Evolutionary conservation across 2,888 invertebrate species (phyloP).

Genomic region (Formica aserva): DNA sequence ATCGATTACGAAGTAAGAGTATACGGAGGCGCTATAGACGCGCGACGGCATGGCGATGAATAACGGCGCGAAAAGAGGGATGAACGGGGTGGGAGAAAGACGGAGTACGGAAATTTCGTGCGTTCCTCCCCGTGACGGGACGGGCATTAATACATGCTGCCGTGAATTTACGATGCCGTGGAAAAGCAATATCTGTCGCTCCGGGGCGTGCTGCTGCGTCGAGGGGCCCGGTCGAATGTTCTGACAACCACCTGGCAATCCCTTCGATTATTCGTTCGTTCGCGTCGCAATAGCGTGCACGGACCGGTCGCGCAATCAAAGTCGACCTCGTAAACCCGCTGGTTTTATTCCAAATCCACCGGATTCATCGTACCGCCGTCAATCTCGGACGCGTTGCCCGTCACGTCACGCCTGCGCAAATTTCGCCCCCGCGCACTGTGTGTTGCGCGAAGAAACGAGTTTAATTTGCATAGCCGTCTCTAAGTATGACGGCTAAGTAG

Average conservation of each 20-base stretch:
- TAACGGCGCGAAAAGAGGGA: slow-evolving; percentile 43
- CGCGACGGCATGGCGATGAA: slow-evolving; percentile 43
- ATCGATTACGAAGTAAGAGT: slow-evolving; percentile 43
- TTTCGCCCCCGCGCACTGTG: not conserved
- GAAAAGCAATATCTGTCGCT: slow-evolving; percentile 71
- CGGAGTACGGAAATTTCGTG: slow-evolving; percentile 60
- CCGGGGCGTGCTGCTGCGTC: slow-evolving; percentile 36
- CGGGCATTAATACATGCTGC: slow-evolving; percentile 62
- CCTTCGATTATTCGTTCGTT: slow-evolving; percentile 68
- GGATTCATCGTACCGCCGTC: slow-evolving; percentile 32
- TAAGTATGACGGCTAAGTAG: not conserved
- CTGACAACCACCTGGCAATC: slow-evolving; percentile 63
- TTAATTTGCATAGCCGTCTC: slow-evolving; percentile 1
- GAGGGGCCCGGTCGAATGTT: slow-evolving; percentile 54
- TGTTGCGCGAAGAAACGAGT: slow-evolving; percentile 25
- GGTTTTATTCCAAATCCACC: slow-evolving; percentile 52
- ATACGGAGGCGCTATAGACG: slow-evolving; percentile 1
- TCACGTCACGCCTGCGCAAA: slow-evolving; percentile 30
- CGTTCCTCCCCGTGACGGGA: slow-evolving; percentile 59
- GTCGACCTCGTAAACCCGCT: slow-evolving; percentile 53
- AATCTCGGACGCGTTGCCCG: slow-evolving; percentile 35
- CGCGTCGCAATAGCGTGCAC: slow-evolving; percentile 43
- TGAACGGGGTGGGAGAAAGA: slow-evolving; percentile 5
- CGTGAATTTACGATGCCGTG: slow-evolving; percentile 66
- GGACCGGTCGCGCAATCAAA: slow-evolving; percentile 58